phyloP scores from a whole-genome alignment of 2,113 vertebrate species.

The Agapornis roseicollis region DNA sequence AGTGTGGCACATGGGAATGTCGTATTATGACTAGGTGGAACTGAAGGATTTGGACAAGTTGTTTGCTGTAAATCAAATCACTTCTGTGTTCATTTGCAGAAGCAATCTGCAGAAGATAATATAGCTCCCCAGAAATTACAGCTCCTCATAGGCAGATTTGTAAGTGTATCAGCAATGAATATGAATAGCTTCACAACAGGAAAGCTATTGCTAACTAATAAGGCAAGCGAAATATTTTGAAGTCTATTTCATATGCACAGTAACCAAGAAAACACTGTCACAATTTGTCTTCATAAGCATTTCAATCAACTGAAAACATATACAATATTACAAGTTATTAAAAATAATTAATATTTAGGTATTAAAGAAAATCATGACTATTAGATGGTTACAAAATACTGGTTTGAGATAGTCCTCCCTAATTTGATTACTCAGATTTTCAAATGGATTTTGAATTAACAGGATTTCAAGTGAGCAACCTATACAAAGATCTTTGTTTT shows the following conservation, averaged over 20 bases:
- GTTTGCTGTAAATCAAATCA: accelerated
- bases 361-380: not conserved
- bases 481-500: not conserved
- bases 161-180: not conserved
- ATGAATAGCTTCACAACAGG: not conserved
- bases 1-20: accelerated
- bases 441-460: not conserved
- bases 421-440: not conserved
- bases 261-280: not conserved
- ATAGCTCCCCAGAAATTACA: not conserved
- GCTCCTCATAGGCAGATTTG: not conserved
- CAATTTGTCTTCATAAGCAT: not conserved
- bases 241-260: not conserved
- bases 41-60: not conserved
- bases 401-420: not conserved
- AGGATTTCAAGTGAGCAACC: not conserved
- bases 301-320: not conserved
- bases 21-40: not conserved
- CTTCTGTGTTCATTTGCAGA: not conserved
- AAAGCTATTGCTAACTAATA: not conserved
- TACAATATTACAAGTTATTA: not conserved
- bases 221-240: not conserved
- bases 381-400: not conserved
- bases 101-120: not conserved
- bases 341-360: not conserved